Evolutionary conservation across 2,113 vertebrate genomes (phyloP).

Genomic region (Gnathonemus longibarbis): DNA sequence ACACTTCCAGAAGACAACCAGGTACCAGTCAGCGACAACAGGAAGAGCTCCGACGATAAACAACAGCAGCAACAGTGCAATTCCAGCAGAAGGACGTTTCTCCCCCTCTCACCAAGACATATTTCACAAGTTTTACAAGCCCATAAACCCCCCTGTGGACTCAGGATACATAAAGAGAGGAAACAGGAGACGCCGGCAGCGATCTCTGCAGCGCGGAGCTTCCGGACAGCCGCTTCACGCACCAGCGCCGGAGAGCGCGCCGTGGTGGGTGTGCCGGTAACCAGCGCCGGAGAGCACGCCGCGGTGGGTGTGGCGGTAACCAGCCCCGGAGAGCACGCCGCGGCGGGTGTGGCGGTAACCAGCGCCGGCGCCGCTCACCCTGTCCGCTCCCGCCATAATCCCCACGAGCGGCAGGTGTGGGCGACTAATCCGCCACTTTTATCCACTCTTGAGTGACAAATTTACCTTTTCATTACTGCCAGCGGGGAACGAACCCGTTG

Average conservation of each 20-base stretch:
- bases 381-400: neutral
- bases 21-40: neutral
- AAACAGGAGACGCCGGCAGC: neutral
- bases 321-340: neutral
- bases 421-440: conserved; percentile 17
- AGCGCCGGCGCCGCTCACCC: neutral
- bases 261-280: neutral
- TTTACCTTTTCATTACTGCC: conserved; percentile 19
- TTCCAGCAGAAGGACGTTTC: neutral
- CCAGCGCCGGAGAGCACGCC: neutral
- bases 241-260: neutral
- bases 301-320: neutral
- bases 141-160: neutral
- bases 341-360: neutral
- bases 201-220: neutral
- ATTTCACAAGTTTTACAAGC: neutral
- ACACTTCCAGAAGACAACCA: neutral
- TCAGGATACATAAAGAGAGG: neutral
- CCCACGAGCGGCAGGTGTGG: neutral
- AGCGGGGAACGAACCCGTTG: neutral
- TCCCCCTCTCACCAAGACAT: conserved; percentile 3
- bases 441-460: conserved; percentile 18
- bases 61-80: neutral
- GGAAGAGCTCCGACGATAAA: neutral
- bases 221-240: neutral